Percentiles rank a stretch among this genome's conserved stretches.
Evolutionary conservation across 1,140 invertebrate genomes (phyloP).

Genomic region (Linepithema humile): DNA sequence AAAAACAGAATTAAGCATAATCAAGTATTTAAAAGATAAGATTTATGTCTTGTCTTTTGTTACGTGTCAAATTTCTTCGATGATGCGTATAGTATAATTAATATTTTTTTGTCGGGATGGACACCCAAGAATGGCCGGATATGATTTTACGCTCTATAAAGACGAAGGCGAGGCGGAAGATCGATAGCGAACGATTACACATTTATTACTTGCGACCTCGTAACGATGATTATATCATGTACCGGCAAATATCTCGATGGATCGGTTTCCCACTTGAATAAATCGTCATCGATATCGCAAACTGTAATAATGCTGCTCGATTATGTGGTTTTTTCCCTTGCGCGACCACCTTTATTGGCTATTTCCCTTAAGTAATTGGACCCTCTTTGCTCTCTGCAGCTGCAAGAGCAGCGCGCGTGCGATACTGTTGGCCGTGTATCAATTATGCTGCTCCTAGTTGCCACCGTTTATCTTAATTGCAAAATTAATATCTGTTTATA

Average conservation of each 20-base stretch:
- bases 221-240: conserved; percentile 9
- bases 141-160: conserved; percentile 67
- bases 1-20: not conserved
- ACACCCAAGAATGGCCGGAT: conserved; percentile 53
- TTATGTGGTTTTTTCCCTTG: conserved; percentile 51
- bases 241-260: conserved; percentile 38
- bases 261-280: conserved; percentile 55
- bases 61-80: conserved; percentile 12
- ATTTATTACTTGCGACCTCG: conserved; percentile 55
- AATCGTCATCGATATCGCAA: conserved; percentile 63
- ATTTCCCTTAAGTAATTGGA: conserved; percentile 72
- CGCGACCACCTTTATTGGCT: conserved; percentile 63
- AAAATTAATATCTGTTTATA: not conserved
- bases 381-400: conserved; percentile 24
- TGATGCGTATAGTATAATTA: conserved; percentile 24
- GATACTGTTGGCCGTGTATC: conserved; percentile 4
- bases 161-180: conserved; percentile 36
- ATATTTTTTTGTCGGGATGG: conserved; percentile 12
- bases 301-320: conserved; percentile 57
- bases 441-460: conserved; percentile 12
- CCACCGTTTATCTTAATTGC: not conserved
- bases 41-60: not conserved
- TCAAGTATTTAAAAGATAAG: not conserved
- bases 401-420: not conserved
- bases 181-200: conserved; percentile 38